phyloP scores from a whole-genome alignment of 2,888 invertebrate genomes.

The Epinotia ramella region DNA sequence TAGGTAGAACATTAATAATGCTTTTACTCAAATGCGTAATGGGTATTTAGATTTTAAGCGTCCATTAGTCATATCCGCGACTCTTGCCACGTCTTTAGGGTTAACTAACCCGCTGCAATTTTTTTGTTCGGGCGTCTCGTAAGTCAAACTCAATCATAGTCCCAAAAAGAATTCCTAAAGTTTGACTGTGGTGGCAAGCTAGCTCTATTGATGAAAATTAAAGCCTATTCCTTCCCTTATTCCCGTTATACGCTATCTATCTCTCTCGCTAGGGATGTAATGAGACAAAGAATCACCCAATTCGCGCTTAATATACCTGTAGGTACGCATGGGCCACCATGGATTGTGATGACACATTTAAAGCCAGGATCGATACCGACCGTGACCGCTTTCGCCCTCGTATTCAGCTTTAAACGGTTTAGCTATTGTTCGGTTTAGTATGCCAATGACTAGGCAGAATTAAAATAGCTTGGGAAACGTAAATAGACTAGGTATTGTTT shows the following conservation, averaged over 20 bases:
- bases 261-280: conserved; percentile 5
- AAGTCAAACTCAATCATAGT: neutral
- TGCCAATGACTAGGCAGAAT: neutral
- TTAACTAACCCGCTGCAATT: too few species aligned
- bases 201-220: conserved; percentile 17
- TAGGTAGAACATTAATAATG: too few species aligned
- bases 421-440: neutral
- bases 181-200: neutral
- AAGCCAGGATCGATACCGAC: conserved; percentile 21
- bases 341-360: conserved; percentile 31
- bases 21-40: too few species aligned
- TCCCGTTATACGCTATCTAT: conserved; percentile 12
- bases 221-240: conserved; percentile 10
- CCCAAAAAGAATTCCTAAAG: neutral
- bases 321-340: conserved; percentile 15
- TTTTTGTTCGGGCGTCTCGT: neutral
- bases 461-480: neutral
- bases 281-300: conserved; percentile 22
- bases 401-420: neutral
- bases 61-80: too few species aligned
- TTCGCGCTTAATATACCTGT: conserved; percentile 21
- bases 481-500: neutral
- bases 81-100: too few species aligned
- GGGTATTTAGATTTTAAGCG: too few species aligned
- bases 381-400: conserved; percentile 20